Percentiles rank a stretch among this genome's conserved stretches.
Evolutionary conservation across 2,797 vertebrate genomes (phyloP).

Genomic region (Saxicola maurus): DNA sequence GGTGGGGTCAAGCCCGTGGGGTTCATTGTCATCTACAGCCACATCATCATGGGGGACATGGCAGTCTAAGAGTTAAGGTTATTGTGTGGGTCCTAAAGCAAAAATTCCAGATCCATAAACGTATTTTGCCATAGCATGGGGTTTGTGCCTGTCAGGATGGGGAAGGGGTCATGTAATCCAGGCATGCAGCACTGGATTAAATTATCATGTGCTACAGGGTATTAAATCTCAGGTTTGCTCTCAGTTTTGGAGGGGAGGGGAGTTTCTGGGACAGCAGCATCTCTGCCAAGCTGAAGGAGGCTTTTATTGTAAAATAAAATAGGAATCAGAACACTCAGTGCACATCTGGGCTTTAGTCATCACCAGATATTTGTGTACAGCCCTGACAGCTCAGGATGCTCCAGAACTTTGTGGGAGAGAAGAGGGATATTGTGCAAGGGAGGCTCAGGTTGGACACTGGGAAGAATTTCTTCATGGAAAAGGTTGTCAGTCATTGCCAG

Average conservation of each 20-base stretch:
- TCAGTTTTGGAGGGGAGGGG: background rate
- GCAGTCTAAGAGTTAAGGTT: background rate
- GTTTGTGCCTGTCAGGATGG: background rate
- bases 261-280: background rate
- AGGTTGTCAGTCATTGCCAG: background rate
- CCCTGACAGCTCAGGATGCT: background rate
- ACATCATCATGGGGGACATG: accelerated
- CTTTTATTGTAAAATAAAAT: background rate
- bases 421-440: background rate
- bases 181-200: background rate
- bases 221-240: background rate
- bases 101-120: background rate
- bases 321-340: background rate
- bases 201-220: background rate
- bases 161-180: background rate
- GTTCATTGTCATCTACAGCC: background rate
- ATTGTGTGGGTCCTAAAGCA: background rate
- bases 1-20: accelerated
- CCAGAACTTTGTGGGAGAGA: too few relatives aligned
- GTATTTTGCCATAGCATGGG: accelerated
- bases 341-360: background rate
- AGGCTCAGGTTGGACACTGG: background rate
- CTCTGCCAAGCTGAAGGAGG: background rate
- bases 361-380: background rate
- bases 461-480: background rate